Conservation (phyloP, 2,113 vertebrate species). For the Glareola pratincola region DNA sequence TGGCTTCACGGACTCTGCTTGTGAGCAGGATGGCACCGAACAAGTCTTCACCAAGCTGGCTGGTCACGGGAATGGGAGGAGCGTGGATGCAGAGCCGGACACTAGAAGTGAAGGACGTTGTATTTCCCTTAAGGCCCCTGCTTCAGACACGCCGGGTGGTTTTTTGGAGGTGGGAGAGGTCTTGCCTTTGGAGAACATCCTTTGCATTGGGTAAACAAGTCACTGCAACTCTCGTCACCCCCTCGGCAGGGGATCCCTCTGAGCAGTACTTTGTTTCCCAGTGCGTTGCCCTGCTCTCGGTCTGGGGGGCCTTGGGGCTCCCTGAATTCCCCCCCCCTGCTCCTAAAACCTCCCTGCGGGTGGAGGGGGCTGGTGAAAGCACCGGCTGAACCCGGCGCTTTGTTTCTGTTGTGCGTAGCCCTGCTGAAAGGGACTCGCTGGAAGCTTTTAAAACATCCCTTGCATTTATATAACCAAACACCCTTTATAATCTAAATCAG, state of each 20-base stretch:
- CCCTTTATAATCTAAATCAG: neutral
- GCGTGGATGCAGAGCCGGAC: neutral
- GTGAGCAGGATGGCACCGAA: neutral
- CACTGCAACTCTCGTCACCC: neutral
- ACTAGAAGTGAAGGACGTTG: neutral
- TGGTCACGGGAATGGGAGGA: neutral
- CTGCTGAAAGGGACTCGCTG: neutral
- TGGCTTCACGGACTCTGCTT: neutral
- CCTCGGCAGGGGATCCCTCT: neutral
- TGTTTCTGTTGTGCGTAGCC: neutral
- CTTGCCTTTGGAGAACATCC: neutral
- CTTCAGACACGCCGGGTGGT: neutral
- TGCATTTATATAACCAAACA: neutral
- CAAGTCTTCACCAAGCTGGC: neutral
- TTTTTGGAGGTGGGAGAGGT: neutral
- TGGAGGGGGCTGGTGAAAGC: neutral
- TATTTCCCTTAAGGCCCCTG: neutral
- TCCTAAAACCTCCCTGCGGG: neutral
- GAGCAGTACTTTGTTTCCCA: neutral
- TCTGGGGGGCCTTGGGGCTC: rapidly evolving
- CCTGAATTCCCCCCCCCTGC: neutral
- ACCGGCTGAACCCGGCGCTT: neutral
- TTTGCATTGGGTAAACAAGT: neutral
- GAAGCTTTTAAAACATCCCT: neutral
- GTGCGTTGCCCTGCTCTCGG: neutral